Percentiles rank a stretch among this genome's conserved stretches.
These are phyloP conservation scores for Scaptomyza cyrtandrae DNA, from an alignment of 2,888 invertebrate species.

Conservation along the genomic window DNA sequence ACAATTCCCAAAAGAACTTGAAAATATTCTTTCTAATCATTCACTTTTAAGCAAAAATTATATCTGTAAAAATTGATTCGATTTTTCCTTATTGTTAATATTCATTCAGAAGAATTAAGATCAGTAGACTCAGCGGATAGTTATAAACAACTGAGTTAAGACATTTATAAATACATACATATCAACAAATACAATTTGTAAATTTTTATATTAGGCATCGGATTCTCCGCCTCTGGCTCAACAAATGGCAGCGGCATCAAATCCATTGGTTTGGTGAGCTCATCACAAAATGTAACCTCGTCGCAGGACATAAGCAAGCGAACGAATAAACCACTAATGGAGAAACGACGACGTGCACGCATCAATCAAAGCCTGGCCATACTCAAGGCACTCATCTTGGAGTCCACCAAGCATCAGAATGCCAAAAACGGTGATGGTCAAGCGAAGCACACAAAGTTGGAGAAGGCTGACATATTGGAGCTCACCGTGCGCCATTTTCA, in stretches of 20 bases:
- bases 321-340: slow-evolving; percentile 92
- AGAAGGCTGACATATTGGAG: slow-evolving; percentile 92
- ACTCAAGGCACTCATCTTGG: slow-evolving; percentile 89
- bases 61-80: no score
- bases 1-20: no score
- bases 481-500: slow-evolving; percentile 93
- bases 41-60: no score
- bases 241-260: slow-evolving; percentile 78
- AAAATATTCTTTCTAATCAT: no score
- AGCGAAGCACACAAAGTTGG: slow-evolving; percentile 91
- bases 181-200: not conserved
- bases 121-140: not conserved
- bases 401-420: slow-evolving; percentile 87
- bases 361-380: slow-evolving; percentile 91
- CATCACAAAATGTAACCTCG: slow-evolving; percentile 83
- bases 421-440: slow-evolving; percentile 85
- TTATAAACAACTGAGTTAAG: not conserved
- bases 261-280: slow-evolving; percentile 82
- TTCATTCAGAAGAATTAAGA: not conserved
- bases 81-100: not conserved
- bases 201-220: slow-evolving; percentile 53
- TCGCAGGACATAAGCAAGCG: slow-evolving; percentile 85
- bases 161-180: no score
- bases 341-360: slow-evolving; percentile 89
- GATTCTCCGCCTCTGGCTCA: slow-evolving; percentile 73